Evolutionary conservation across 2,888 invertebrate species (phyloP), one percentile per base, ranked within the genome.

Genomic region (Ephialtes manifestator): DNA sequence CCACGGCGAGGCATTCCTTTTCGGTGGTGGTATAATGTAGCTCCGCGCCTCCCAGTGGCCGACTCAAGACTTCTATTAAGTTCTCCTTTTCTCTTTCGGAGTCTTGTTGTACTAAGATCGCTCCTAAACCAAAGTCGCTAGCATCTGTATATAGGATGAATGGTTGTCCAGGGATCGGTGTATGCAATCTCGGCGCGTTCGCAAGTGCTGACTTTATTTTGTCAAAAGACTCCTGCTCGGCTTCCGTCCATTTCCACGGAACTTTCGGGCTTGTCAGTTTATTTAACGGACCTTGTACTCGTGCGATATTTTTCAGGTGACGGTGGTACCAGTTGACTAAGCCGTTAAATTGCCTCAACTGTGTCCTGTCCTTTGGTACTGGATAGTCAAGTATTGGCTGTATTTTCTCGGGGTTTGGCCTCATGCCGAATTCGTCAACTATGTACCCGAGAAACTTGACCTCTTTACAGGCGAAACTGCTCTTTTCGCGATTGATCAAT

Each of bases 381-480:
- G 55, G 55, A 24, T 20, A 55, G 18, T 55, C 55, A 55, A 55
- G 20, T 31, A 31, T 31, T 31, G 31, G 31, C 31, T 31, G 31
- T n/a, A n/a, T n/a, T n/a, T n/a, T n/a, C n/a, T n/a, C n/a, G n/a
- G n/a, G n/a, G n/a, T n/a, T n/a, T n/a, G 55, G 55, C 20, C 55
- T 18, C 55, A 55, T 55, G 55, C 55, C 55, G 20, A 55, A 55
- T 20, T 55, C 55, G 18, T 55, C 55, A 20, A 55, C 55, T 31
- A 31, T 31, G 31, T 31, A 31, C 31, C 31, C 31, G 31, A 31
- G 31, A 5, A 31, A 31, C 31, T 31, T 31, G 31, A 31, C 31
- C 31, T 31, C 31, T 5, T 31, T 31, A 31, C 31, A 31, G 3
- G 31, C 55, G 20, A 55, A 55, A 10, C 55, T 55, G 20, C 55